These are phyloP conservation scores for Pimpla rufipes DNA, from an alignment of 2,888 invertebrate species.

Conservation along the genomic window DNA sequence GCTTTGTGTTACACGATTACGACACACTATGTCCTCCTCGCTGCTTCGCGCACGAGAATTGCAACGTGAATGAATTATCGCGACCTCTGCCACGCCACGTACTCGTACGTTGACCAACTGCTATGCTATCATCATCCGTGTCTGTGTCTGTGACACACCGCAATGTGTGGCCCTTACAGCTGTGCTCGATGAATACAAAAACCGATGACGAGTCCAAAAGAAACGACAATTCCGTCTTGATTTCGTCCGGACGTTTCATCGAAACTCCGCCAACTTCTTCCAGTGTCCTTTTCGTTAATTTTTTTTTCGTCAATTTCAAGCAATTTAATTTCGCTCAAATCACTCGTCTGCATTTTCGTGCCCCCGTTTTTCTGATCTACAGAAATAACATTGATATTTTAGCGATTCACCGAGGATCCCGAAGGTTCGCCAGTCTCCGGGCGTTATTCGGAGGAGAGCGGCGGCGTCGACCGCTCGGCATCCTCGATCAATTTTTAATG, in stretches of 20 bases:
- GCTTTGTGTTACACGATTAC: slow-evolving; percentile 13
- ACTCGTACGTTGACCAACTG: slow-evolving; percentile 45
- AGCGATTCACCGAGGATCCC: neutral
- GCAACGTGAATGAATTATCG: slow-evolving; percentile 44
- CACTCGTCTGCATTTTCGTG: neutral
- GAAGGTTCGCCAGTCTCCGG: neutral
- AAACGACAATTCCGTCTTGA: neutral
- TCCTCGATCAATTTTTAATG: neutral
- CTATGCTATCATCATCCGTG: neutral
- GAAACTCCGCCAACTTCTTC: neutral
- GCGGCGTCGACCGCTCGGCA: neutral
- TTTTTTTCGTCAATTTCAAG: neutral
- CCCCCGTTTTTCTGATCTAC: neutral
- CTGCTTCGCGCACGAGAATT: slow-evolving; percentile 2
- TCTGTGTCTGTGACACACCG: neutral
- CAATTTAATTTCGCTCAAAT: neutral
- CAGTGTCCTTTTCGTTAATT: neutral
- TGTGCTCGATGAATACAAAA: slow-evolving; percentile 21
- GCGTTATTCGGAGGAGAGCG: neutral
- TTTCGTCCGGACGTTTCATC: neutral
- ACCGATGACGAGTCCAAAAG: neutral
- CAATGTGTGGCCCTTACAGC: neutral
- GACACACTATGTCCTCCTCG: slow-evolving; percentile 20
- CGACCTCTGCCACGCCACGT: slow-evolving; percentile 40
- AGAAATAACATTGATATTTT: neutral